Evolutionary conservation across 1,140 invertebrate genomes (phyloP).

Genomic region (Ips nitidus): DNA sequence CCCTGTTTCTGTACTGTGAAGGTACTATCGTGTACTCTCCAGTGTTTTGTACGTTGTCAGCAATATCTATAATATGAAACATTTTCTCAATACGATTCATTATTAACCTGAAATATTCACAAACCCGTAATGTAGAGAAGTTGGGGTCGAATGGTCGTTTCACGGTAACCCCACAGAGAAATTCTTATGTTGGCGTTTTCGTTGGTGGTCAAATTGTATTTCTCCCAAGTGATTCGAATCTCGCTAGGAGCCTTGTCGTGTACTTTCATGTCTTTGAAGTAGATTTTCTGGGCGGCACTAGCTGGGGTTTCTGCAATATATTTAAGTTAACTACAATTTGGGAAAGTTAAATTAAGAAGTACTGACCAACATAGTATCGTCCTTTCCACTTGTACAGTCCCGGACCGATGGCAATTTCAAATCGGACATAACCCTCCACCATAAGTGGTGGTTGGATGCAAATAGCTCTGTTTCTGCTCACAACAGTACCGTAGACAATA

Average conservation of each 20-base stretch:
- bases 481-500: conserved; percentile 70
- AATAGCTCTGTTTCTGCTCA: conserved; percentile 79
- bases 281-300: conserved; percentile 80
- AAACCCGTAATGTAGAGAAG: conserved; percentile 60
- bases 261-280: conserved; percentile 71
- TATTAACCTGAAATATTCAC: not conserved
- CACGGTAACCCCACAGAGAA: conserved; percentile 84
- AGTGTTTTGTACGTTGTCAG: conserved; percentile 43
- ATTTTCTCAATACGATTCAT: not conserved
- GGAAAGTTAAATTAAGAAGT: not conserved
- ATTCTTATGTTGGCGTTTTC: conserved; percentile 73
- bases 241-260: conserved; percentile 71
- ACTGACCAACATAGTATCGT: conserved; percentile 85
- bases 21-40: conserved; percentile 48
- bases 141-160: conserved; percentile 73
- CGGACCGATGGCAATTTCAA: conserved; percentile 83
- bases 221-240: conserved; percentile 79
- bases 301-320: conserved; percentile 74
- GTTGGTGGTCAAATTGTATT: conserved; percentile 81
- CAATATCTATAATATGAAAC: conserved; percentile 32
- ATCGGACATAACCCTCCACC: conserved; percentile 87
- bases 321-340: not conserved
- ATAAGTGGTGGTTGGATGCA: conserved; percentile 87
- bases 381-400: conserved; percentile 88
- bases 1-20: conserved; percentile 60